Conservation (phyloP, 2,888 invertebrate species). For the Cetonia aurata region DNA sequence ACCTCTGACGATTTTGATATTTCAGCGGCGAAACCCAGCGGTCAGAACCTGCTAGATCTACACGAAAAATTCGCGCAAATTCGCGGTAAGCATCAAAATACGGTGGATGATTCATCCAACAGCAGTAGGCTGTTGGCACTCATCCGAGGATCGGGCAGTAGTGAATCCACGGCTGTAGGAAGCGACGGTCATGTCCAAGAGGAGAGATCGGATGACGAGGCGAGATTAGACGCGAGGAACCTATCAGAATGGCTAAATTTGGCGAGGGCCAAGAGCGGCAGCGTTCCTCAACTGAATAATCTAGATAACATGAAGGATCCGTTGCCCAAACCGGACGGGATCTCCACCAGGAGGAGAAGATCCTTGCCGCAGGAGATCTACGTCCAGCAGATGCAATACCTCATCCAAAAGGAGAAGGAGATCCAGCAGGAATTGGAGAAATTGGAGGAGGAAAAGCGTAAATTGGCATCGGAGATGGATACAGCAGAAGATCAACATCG, state of each 20-base stretch:
- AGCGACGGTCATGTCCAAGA: slow-evolving; percentile 36
- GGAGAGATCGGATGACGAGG: slow-evolving; percentile 35
- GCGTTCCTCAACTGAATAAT: slow-evolving; percentile 50
- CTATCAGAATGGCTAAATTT: slow-evolving; percentile 69
- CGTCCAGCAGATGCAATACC: slow-evolving; percentile 75
- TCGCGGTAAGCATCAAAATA: slow-evolving; percentile 62
- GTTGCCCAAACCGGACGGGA: neutral
- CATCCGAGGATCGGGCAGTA: slow-evolving; percentile 69
- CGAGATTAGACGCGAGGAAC: slow-evolving; percentile 62
- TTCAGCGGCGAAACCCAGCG: slow-evolving; percentile 67
- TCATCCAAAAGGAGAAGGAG: slow-evolving; percentile 76
- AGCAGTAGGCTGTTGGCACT: slow-evolving; percentile 73
- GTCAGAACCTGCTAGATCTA: slow-evolving; percentile 76
- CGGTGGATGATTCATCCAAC: slow-evolving; percentile 16
- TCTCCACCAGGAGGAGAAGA: slow-evolving; percentile 64
- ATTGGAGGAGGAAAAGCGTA: slow-evolving; percentile 71
- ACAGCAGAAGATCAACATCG: slow-evolving; percentile 65
- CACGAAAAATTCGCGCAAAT: slow-evolving; percentile 79
- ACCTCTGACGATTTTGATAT: slow-evolving; percentile 49
- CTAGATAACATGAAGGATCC: slow-evolving; percentile 17
- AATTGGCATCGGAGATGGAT: slow-evolving; percentile 59
- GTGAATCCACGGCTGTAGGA: slow-evolving; percentile 1
- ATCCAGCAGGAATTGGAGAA: slow-evolving; percentile 75
- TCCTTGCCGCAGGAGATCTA: slow-evolving; percentile 77
- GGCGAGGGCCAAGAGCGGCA: slow-evolving; percentile 63